Percentiles rank a stretch among this genome's conserved stretches.
These are phyloP conservation scores for Lithophane socia DNA, from an alignment of 2,888 invertebrate species.

Conservation along the genomic window DNA sequence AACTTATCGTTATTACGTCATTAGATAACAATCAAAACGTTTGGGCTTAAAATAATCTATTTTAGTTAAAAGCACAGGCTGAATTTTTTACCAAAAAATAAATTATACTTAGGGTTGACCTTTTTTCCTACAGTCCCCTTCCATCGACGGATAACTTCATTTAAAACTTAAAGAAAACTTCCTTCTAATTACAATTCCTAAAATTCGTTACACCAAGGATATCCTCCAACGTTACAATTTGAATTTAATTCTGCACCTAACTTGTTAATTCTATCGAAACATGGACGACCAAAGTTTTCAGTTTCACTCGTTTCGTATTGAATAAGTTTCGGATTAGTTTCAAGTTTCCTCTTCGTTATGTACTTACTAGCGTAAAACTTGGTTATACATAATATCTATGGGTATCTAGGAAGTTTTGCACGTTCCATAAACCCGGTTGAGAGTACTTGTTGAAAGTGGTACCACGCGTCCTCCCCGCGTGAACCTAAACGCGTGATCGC, in stretches of 20 bases:
- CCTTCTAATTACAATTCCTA: slow-evolving; percentile 26
- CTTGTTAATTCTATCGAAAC: slow-evolving; percentile 56
- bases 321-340: slow-evolving; percentile 59
- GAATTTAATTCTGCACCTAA: slow-evolving; percentile 60
- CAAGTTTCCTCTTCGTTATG: slow-evolving; percentile 40
- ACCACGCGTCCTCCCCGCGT: no score
- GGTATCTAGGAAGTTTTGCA: slow-evolving; percentile 17
- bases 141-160: slow-evolving; percentile 21
- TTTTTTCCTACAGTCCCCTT: not conserved
- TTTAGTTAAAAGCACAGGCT: not conserved
- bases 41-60: slow-evolving; percentile 5
- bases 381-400: slow-evolving; percentile 1
- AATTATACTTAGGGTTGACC: rapidly evolving
- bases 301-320: slow-evolving; percentile 56
- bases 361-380: slow-evolving; percentile 46
- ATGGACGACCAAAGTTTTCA: slow-evolving; percentile 50
- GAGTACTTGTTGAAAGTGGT: not conserved
- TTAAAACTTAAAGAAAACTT: slow-evolving; percentile 39
- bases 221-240: slow-evolving; percentile 49
- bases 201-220: slow-evolving; percentile 38
- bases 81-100: not conserved
- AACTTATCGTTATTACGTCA: not conserved
- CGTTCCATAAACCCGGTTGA: not conserved
- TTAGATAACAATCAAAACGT: not conserved
- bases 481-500: no score